phyloP scores from a whole-genome alignment of 2,113 vertebrate genomes.

The Oryzias woworae region DNA sequence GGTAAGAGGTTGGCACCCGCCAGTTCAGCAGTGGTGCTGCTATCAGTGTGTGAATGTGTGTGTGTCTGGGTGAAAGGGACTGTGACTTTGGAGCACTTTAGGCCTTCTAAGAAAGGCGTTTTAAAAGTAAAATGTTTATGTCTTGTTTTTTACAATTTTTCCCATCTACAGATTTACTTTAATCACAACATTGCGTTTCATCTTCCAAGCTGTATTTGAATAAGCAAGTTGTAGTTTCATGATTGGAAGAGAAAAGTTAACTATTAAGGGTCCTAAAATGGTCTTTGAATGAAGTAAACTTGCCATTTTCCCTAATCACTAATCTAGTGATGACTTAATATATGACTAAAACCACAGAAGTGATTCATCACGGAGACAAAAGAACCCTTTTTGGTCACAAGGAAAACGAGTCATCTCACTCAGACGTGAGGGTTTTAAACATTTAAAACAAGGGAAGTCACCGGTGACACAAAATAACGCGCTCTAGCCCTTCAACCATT shows the following conservation, averaged over 20 bases:
- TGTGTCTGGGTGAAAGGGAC: no score
- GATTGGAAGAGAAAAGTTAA: not conserved
- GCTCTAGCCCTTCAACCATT: no score
- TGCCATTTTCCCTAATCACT: not conserved
- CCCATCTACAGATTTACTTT: not conserved
- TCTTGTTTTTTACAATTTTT: no score
- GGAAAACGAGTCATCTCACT: not conserved
- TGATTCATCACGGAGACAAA: not conserved
- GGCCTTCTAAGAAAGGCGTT: no score
- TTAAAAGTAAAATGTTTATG: no score
- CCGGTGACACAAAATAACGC: no score
- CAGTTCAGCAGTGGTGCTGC: no score
- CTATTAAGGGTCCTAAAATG: not conserved
- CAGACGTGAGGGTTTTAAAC: not conserved
- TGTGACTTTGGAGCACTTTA: no score
- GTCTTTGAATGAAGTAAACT: not conserved
- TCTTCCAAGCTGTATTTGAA: not conserved
- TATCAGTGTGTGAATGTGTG: no score
- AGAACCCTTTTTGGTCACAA: not conserved
- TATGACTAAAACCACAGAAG: not conserved
- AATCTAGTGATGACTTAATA: no score
- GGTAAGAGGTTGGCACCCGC: no score
- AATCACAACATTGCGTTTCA: not conserved
- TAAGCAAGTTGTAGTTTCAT: not conserved
- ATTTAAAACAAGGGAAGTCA: not conserved